Conservation (phyloP, 2,888 invertebrate species). For the Scotopteryx bipunctaria region DNA sequence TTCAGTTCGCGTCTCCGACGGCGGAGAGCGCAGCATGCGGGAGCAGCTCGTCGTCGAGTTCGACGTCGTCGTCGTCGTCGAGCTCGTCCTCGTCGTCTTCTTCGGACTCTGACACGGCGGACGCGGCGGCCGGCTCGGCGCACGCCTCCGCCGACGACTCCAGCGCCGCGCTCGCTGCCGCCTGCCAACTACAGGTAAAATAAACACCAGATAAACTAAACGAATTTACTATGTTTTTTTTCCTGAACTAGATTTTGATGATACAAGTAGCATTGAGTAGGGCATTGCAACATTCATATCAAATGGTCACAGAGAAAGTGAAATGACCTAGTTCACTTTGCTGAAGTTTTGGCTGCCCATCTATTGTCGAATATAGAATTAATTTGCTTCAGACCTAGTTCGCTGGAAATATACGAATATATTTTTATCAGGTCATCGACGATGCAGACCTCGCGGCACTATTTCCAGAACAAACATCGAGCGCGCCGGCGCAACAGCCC, state of each 20-base stretch:
- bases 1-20: slow-evolving; percentile 68
- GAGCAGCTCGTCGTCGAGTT: slow-evolving; percentile 73
- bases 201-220: background rate
- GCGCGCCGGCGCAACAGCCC: slow-evolving; percentile 83
- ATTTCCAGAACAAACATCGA: slow-evolving; percentile 87
- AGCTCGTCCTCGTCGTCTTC: slow-evolving; percentile 77
- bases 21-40: slow-evolving; percentile 68
- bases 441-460: slow-evolving; percentile 91
- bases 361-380: slow-evolving; percentile 16
- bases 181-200: slow-evolving; percentile 81
- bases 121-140: slow-evolving; percentile 67
- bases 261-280: too few relatives aligned
- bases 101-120: slow-evolving; percentile 75
- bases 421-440: slow-evolving; percentile 85
- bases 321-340: slow-evolving; percentile 17
- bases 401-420: slow-evolving; percentile 24
- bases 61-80: slow-evolving; percentile 72
- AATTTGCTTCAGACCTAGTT: slow-evolving; percentile 24
- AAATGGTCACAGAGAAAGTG: background rate
- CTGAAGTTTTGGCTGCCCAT: slow-evolving; percentile 13
- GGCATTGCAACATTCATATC: too few relatives aligned
- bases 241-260: too few relatives aligned
- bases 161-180: slow-evolving; percentile 81
- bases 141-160: slow-evolving; percentile 77
- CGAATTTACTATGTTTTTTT: too few relatives aligned